phyloP scores from a whole-genome alignment of 2,113 vertebrate species.

The Ptychochromis oligacanthus region DNA sequence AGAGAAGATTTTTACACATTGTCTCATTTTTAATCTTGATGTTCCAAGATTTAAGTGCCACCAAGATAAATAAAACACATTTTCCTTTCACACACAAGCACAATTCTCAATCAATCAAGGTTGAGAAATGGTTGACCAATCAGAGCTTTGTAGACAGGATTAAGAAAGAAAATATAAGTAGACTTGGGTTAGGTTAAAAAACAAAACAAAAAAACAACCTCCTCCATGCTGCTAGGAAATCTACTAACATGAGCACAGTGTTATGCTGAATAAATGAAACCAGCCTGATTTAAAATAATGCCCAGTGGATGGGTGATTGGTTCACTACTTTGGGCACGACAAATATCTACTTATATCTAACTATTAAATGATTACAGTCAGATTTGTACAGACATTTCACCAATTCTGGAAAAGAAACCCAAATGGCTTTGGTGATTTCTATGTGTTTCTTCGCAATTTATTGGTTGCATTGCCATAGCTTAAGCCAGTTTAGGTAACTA shows the following conservation, averaged over 20 bases:
- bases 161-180: too few species aligned
- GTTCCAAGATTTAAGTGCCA: neutral
- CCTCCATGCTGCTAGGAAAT: neutral
- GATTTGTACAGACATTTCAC: neutral
- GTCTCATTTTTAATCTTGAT: neutral
- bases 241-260: neutral
- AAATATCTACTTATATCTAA: fast-evolving
- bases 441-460: fast-evolving
- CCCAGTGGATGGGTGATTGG: neutral
- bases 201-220: too few species aligned
- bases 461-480: neutral
- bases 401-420: neutral
- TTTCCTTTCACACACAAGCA: neutral
- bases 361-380: neutral
- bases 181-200: too few species aligned
- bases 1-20: fast-evolving
- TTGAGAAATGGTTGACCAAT: neutral
- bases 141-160: fast-evolving
- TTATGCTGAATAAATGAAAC: neutral
- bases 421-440: neutral
- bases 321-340: neutral
- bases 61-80: neutral
- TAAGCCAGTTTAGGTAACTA: neutral
- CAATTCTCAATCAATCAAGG: too few species aligned
- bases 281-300: neutral